Evolutionary conservation across 2,888 invertebrate species (phyloP).

Genomic region (Volucella bombylans): DNA sequence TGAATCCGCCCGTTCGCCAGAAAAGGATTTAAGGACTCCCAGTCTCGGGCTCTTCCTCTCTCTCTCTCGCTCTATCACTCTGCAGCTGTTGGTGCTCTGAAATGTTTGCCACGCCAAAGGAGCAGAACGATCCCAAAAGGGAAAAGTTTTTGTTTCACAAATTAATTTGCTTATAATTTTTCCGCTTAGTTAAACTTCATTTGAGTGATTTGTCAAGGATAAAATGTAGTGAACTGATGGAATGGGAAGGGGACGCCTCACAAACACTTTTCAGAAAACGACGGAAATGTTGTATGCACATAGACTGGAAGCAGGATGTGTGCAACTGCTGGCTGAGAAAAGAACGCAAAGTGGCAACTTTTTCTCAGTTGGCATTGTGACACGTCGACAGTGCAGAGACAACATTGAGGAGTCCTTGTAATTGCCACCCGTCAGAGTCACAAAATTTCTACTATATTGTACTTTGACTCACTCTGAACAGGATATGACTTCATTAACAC

Average conservation of each 20-base stretch:
- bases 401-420: conserved; percentile 55
- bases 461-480: conserved; percentile 5
- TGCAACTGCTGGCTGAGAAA: conserved; percentile 65
- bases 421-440: conserved; percentile 37
- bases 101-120: conserved; percentile 53
- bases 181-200: conserved; percentile 82
- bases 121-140: conserved; percentile 56
- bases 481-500: conserved; percentile 73
- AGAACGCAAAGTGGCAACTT: conserved; percentile 29
- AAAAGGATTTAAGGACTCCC: conserved; percentile 67
- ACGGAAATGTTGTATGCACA: conserved; percentile 67
- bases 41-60: too few species aligned
- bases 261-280: conserved; percentile 60
- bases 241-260: conserved; percentile 29
- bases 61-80: too few species aligned
- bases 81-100: conserved; percentile 16
- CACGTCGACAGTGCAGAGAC: conserved; percentile 45
- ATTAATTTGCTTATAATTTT: conserved; percentile 83
- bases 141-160: conserved; percentile 79
- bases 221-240: conserved; percentile 49
- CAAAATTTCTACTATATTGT: too few species aligned
- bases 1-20: neutral
- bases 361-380: neutral
- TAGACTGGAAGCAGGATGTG: conserved; percentile 64
- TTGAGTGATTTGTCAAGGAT: conserved; percentile 79